These are phyloP conservation scores for Malurus melanocephalus DNA, from an alignment of 2,113 vertebrate species.

Conservation along the genomic window DNA sequence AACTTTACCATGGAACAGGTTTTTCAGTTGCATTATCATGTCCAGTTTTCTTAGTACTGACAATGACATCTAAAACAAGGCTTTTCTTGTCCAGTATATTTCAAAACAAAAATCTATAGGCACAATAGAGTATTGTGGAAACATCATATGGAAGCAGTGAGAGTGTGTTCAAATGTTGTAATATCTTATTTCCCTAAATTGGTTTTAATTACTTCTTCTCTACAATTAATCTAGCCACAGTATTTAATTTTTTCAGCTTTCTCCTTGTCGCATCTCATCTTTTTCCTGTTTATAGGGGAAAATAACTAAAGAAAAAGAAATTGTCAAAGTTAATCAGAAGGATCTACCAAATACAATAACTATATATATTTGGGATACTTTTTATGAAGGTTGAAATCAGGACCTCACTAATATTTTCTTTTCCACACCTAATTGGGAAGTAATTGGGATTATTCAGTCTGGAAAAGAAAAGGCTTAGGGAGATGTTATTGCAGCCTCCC, in stretches of 20 bases:
- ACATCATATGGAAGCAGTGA: background rate
- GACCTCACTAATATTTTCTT: background rate
- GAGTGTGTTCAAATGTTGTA: background rate
- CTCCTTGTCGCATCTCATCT: background rate
- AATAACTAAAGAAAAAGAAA: background rate
- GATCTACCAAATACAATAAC: background rate
- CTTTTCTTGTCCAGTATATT: background rate
- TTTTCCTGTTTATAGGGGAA: background rate
- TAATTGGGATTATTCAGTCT: background rate
- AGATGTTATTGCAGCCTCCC: background rate
- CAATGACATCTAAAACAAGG: background rate
- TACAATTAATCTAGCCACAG: background rate
- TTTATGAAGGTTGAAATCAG: background rate
- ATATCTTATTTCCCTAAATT: background rate
- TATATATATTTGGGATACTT: background rate
- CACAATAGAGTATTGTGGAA: background rate
- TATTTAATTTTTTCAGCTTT: background rate
- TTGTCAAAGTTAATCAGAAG: background rate
- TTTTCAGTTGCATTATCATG: background rate
- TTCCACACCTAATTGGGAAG: background rate
- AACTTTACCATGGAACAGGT: background rate
- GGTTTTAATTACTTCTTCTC: background rate
- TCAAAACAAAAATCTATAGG: background rate
- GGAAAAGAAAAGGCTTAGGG: background rate
- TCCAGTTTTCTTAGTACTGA: background rate